phyloP scores from a whole-genome alignment of 2,113 vertebrate species.

The Ciconia maguari region DNA sequence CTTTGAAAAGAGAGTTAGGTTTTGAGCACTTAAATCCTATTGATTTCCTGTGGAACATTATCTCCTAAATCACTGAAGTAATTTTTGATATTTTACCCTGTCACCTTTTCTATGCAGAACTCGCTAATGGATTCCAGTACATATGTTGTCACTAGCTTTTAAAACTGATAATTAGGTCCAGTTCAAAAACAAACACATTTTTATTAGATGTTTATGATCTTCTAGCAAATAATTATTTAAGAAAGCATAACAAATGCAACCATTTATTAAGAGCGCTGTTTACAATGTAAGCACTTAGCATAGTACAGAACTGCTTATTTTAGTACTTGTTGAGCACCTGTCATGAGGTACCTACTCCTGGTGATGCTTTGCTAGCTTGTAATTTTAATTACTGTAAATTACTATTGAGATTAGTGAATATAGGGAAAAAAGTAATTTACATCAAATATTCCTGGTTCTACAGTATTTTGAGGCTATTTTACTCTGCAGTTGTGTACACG shows the following conservation, averaged over 20 bases:
- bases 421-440: neutral
- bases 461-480: neutral
- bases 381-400: constrained; percentile 2
- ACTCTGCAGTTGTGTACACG: neutral
- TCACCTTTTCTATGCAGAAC: neutral
- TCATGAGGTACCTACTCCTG: neutral
- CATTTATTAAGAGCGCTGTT: neutral
- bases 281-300: neutral
- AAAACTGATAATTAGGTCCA: neutral
- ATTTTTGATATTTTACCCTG: neutral
- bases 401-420: neutral
- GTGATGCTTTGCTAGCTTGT: neutral
- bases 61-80: neutral
- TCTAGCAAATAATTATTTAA: neutral
- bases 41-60: neutral
- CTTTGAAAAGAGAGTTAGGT: neutral
- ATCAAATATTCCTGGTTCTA: neutral
- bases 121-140: neutral
- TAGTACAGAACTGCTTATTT: neutral
- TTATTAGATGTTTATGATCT: constrained; percentile 18
- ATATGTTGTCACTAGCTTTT: neutral
- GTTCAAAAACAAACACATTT: constrained; percentile 11
- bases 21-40: neutral
- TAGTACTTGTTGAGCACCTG: neutral
- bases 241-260: neutral